These are phyloP conservation scores for Anthoscopus minutus DNA, from an alignment of 2,113 vertebrate genomes.

Conservation along the genomic window DNA sequence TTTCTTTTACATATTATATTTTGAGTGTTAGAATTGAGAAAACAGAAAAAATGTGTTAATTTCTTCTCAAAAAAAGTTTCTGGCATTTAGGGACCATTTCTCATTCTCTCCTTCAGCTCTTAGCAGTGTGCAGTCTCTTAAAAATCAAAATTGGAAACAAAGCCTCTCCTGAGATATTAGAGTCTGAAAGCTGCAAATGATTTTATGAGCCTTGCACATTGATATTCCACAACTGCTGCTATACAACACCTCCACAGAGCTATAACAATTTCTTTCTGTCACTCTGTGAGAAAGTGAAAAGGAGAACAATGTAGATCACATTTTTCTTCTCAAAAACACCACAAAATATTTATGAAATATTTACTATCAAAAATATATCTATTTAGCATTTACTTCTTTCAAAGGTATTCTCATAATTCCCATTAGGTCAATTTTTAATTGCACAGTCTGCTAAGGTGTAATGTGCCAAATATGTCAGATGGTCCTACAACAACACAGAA, in stretches of 20 bases:
- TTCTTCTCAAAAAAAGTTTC: not conserved
- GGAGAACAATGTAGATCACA: not conserved
- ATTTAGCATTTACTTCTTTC: not conserved
- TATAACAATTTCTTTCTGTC: not conserved
- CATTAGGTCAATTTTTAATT: not conserved
- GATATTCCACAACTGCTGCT: not conserved
- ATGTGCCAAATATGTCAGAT: not conserved
- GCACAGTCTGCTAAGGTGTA: not conserved
- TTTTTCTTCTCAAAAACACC: not conserved
- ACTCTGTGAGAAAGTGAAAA: not conserved
- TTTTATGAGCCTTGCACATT: not conserved
- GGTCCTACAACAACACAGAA: not conserved
- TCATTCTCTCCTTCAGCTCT: not conserved
- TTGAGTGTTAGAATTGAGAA: not conserved
- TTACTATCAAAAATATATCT: not conserved
- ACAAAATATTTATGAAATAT: not conserved
- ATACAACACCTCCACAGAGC: not conserved
- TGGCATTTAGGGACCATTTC: not conserved
- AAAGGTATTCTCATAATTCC: not conserved
- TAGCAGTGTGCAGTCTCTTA: not conserved
- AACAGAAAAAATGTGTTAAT: not conserved
- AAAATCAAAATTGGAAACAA: not conserved
- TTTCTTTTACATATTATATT: not conserved
- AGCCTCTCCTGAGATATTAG: not conserved
- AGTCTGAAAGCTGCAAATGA: not conserved